Evolutionary conservation across 64 coral and sea anemone species (phyloP), one percentile per base, ranked within the genome.

Genomic region (Pachyseris speciosa): DNA sequence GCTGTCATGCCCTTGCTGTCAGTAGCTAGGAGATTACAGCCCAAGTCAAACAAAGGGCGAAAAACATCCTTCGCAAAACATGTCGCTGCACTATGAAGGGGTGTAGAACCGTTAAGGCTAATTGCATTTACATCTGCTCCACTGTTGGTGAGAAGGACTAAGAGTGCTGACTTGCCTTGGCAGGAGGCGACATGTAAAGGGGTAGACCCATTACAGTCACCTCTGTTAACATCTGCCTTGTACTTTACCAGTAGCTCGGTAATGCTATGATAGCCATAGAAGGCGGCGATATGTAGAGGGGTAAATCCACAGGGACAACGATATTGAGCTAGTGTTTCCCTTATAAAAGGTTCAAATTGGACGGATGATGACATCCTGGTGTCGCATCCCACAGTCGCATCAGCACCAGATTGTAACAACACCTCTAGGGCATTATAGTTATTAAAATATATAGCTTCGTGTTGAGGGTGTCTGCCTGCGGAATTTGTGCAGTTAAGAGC

Each of bases 181-280:
- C 94, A 96, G 2, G 87, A 84, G 47, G 93, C 93, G 66, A 94
- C 33, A 30, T 94, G 93, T 2, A 90, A 43, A 37, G 93, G 78
- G 22, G 75, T 78, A 1, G 85, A 67, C 5, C 87, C 87, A 45
- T 86, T 60, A 57, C 86, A 89, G 15, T 94, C 87, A 2, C 20
- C 32, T 9, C 43, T 69, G 69, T 79, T 72, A 12, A 55, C 7
- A 27, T 85, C 71, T 28, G 81, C 58, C 17, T 45, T 20, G 28
- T 84, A 49, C 1, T 86, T 61, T 0, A 94, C 5, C 9, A 94
- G 80, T 36, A 85, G 39, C 0, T 45, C 59, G 19, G 72, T 67
- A 45, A 94, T 20, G 38, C 80, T 75, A 50, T 60, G 45, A n/a
- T 57, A 72, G 2, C 88, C 78, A 34, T 85, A 57, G n/a, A 40